phyloP scores from a whole-genome alignment of 2,888 invertebrate genomes.

The Nycteola revayana region DNA sequence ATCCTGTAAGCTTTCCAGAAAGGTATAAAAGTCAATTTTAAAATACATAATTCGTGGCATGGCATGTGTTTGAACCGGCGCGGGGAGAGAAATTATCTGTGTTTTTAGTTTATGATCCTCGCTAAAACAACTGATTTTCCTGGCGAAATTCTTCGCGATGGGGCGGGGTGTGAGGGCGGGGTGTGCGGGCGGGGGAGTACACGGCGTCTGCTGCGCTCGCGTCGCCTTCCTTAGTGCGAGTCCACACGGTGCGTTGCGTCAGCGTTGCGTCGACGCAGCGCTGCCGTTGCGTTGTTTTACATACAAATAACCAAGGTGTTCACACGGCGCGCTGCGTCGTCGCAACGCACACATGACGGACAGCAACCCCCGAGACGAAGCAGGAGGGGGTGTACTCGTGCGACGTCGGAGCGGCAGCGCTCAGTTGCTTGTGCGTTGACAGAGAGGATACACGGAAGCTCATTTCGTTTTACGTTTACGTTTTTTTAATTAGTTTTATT shows the following conservation, averaged over 20 bases:
- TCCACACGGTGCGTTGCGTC: constrained; percentile 7
- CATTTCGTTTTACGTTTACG: too few relatives aligned
- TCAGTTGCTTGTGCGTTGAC: constrained; percentile 19
- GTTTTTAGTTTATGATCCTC: too few relatives aligned
- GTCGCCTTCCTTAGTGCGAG: neutral
- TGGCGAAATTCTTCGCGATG: too few relatives aligned
- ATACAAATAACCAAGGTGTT: constrained; percentile 12
- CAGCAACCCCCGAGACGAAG: constrained; percentile 16
- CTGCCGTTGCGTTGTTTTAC: constrained; percentile 11
- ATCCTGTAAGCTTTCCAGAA: too few relatives aligned
- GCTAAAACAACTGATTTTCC: too few relatives aligned
- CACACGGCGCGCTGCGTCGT: constrained; percentile 15
- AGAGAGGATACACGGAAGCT: constrained; percentile 15
- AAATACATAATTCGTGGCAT: too few relatives aligned
- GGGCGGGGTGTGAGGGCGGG: too few relatives aligned
- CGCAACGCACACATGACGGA: constrained; percentile 16
- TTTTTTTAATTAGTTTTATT: constrained; percentile 8
- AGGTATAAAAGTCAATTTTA: too few relatives aligned
- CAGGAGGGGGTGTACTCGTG: constrained; percentile 15
- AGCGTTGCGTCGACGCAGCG: constrained; percentile 7
- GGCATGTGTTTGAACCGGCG: too few relatives aligned
- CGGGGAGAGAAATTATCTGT: too few relatives aligned
- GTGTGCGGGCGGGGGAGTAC: too few relatives aligned
- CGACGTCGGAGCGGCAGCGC: constrained; percentile 15
- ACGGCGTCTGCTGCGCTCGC: too few relatives aligned